Base-by-base conservation (phyloP, 2,113 vertebrate species). In the Aspiorhynchus laticeps region DNA sequence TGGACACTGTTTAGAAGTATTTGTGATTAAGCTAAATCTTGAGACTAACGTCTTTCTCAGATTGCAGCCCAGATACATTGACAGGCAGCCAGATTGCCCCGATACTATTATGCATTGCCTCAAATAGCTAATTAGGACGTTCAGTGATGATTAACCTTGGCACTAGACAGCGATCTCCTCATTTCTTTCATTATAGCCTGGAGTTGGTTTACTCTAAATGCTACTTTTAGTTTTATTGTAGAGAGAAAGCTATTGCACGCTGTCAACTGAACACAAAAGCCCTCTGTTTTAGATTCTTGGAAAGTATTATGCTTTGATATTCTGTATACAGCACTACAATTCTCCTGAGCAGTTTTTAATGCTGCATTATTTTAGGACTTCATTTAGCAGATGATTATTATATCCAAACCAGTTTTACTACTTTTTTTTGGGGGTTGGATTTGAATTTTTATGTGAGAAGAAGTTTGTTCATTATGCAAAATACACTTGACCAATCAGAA, bases 141-240 rank as follows among this genome's bases (percentile, higher is more conserved):
- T 28, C 31, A 90, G 89, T 93, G 91, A 93, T 94, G 93, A 93
- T 92, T 93, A 92, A 91, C 92, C 67, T 83, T 89, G 88, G 80
- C 87, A 82, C 91, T 89, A 92, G 88, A 91, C 88, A 91, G 89
- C 59, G 80, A 83, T 89, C 88, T 88, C 80, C 77, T 81, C 11
- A 83, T 84, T 85, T 67, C 71, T 86, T 84, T 67, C 26, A 85
- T 74, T 85, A 67, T 31, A 83, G 65, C 67, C 81, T 89, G 85
- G 80, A 90, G 79, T 69, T 61, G 31, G 83, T 79, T 84, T 63
- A 85, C 59, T 76, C 24, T 63, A 53, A 86, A 69, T 78, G 26
- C 61, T 67, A 51, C 28, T 84, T 86, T 86, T 33, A 33, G 65
- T 73, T 51, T 86, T 46, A 80, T 19, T 80, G n/a, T 74, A 43